Conservation (phyloP, 2,797 vertebrate genomes). For the Scolopax bukidnonensis region DNA sequence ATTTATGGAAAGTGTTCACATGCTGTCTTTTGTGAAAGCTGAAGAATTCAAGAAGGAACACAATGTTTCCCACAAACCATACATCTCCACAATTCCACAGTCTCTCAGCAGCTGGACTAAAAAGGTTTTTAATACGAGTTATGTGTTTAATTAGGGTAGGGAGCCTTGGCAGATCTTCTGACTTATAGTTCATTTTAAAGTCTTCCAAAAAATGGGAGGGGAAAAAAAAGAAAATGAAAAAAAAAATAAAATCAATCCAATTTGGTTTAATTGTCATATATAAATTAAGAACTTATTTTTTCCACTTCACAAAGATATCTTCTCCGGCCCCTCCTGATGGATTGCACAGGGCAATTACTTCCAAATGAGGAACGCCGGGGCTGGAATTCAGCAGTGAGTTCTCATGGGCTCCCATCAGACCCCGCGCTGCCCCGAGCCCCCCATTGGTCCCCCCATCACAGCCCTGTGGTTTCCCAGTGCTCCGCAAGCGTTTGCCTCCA, state of each 20-base stretch:
- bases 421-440: background rate
- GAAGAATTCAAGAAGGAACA: conserved; percentile 58
- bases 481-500: background rate
- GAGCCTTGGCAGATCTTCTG: conserved; percentile 65
- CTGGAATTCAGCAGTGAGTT: background rate
- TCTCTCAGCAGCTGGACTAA: conserved; percentile 45
- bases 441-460: background rate
- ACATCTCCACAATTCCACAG: conserved; percentile 6
- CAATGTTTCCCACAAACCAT: conserved; percentile 61
- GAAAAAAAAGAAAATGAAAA: too few relatives aligned
- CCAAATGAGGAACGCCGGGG: background rate
- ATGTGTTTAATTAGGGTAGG: conserved; percentile 64
- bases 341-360: conserved; percentile 22
- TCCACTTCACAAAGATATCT: conserved; percentile 47
- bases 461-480: background rate
- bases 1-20: conserved; percentile 67
- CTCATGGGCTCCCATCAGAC: background rate
- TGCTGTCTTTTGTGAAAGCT: conserved; percentile 48
- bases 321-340: conserved; percentile 6
- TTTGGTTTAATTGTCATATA: conserved; percentile 50
- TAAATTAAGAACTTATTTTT: conserved; percentile 51
- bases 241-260: background rate
- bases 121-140: conserved; percentile 15
- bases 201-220: background rate
- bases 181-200: conserved; percentile 50